Conservation (phyloP, 2,797 vertebrate species). For the Coregonus suidteri region DNA sequence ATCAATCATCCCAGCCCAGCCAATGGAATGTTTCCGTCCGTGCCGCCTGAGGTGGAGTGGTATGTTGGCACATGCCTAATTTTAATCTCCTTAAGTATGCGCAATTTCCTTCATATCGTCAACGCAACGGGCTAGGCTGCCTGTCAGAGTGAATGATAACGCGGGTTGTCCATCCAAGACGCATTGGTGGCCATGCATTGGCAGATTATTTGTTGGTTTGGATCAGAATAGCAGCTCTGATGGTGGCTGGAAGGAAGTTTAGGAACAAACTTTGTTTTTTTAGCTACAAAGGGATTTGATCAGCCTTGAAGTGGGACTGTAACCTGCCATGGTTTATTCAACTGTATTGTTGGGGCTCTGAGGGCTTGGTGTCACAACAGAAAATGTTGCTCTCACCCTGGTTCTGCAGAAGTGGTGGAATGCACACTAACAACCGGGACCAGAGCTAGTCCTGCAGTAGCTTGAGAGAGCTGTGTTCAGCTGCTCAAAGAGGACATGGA, state of each 20-base stretch:
- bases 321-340: background rate
- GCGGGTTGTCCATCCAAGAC: conserved; percentile 24
- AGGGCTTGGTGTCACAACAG: background rate
- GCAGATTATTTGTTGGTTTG: background rate
- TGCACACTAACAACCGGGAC: background rate
- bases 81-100: conserved; percentile 76
- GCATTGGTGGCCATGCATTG: background rate
- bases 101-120: conserved; percentile 38
- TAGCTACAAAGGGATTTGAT: background rate
- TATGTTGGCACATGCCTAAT: conserved; percentile 65
- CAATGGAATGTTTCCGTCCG: conserved; percentile 45
- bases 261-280: background rate
- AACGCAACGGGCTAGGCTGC: conserved; percentile 52
- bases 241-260: conserved; percentile 1
- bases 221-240: background rate
- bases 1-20: conserved; percentile 44
- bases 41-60: conserved; percentile 53
- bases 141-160: conserved; percentile 56
- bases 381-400: background rate
- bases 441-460: background rate
- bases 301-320: background rate
- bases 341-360: background rate
- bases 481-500: no score
- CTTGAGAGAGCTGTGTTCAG: no score
- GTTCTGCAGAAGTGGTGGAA: background rate